Conservation (phyloP, 2,113 vertebrate genomes). For the Hippoglossus stenolepis region DNA sequence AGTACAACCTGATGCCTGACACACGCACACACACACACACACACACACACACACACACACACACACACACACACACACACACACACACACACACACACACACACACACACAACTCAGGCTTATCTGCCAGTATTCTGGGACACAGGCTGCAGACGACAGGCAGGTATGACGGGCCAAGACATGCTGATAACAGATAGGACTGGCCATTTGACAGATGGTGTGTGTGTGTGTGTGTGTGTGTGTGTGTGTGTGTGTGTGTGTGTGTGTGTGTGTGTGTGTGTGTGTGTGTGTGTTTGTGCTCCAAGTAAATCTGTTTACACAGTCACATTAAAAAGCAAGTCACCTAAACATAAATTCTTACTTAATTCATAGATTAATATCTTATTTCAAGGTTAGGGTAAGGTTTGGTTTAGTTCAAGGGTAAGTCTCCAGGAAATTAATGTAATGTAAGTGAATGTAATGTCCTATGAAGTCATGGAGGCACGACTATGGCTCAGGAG, state of each 20-base stretch:
- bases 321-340: background rate
- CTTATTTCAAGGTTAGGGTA: background rate
- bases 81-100: background rate
- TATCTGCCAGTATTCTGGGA: conserved; percentile 68
- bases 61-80: background rate
- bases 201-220: conserved; percentile 46
- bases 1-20: conserved; percentile 21
- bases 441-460: background rate
- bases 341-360: background rate
- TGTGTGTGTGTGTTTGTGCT: background rate
- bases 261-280: no score
- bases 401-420: background rate
- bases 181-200: conserved; percentile 63
- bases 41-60: conserved; percentile 10
- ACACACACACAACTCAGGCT: conserved; percentile 16
- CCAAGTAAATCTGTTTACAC: no score
- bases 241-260: conserved; percentile 9
- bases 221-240: conserved; percentile 18
- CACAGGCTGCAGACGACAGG: conserved; percentile 71
- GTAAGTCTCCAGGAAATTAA: background rate
- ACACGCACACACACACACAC: background rate
- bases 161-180: conserved; percentile 69
- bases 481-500: background rate
- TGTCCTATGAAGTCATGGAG: background rate
- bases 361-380: background rate